Evolutionary conservation across 2,797 vertebrate genomes (phyloP).

Genomic region (Perdix hodgsoniae): DNA sequence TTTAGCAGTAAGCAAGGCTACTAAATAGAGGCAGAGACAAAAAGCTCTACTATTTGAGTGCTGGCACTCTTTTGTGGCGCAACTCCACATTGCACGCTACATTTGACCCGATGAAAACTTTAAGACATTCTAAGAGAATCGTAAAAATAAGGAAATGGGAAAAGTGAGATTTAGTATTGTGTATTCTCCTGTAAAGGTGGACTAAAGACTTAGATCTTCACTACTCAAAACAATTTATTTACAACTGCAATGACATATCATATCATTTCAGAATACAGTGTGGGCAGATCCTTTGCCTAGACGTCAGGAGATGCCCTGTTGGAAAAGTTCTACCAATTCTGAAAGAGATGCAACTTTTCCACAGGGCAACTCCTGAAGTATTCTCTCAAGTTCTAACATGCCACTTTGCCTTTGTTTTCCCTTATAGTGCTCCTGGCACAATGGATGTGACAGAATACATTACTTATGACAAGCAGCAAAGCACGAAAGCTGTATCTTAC

Average conservation of each 20-base stretch:
- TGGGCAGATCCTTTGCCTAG: neutral
- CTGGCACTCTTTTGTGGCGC: neutral
- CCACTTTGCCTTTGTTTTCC: too few relatives aligned
- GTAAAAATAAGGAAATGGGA: too few relatives aligned
- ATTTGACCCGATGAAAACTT: neutral
- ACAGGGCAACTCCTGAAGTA: neutral
- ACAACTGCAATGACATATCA: neutral
- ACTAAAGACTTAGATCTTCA: neutral
- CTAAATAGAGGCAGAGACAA: neutral
- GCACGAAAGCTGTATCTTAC: neutral
- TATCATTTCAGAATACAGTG: neutral
- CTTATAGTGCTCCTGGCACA: neutral
- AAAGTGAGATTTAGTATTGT: neutral
- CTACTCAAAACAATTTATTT: neutral
- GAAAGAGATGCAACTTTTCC: too few relatives aligned
- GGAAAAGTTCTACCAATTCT: neutral
- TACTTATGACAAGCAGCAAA: neutral
- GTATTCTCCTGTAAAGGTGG: neutral
- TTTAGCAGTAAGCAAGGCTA: neutral
- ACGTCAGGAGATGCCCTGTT: neutral
- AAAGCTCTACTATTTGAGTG: neutral
- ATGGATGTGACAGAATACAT: neutral
- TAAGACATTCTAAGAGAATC: neutral
- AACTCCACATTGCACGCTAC: neutral
- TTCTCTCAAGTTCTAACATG: neutral